These are phyloP conservation scores for Hirundichthys speculiger DNA, from an alignment of 2,113 vertebrate genomes.

Conservation along the genomic window DNA sequence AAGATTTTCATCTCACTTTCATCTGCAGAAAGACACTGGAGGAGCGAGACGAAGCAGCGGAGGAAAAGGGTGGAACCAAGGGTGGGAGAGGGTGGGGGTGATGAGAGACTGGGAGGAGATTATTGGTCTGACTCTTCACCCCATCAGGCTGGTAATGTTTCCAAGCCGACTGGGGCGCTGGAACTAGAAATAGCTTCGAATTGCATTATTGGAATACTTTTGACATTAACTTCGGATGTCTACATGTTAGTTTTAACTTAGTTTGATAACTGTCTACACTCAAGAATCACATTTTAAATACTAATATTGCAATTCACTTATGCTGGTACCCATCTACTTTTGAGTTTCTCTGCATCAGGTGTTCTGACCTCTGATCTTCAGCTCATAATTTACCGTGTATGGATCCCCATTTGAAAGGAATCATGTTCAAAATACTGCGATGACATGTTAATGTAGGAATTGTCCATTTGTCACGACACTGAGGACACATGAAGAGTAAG, in stretches of 20 bases:
- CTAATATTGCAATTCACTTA: not conserved
- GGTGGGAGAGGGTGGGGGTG: constrained; percentile 27
- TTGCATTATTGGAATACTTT: no score
- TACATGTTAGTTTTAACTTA: no score
- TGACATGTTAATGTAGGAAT: constrained; percentile 36
- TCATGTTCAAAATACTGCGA: constrained; percentile 26
- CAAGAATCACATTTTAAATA: no score
- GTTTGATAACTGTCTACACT: no score
- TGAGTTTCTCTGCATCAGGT: constrained; percentile 12
- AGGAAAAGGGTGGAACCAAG: constrained; percentile 42
- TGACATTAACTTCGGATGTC: no score
- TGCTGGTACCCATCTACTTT: not conserved
- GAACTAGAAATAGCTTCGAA: no score
- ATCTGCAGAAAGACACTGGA: no score
- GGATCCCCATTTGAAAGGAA: constrained; percentile 19
- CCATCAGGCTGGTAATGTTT: no score
- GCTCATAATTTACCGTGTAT: constrained; percentile 15
- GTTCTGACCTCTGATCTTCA: constrained; percentile 20
- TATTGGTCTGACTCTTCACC: constrained; percentile 11
- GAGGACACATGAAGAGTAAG: constrained; percentile 35
- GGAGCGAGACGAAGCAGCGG: not conserved
- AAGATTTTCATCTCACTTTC: no score
- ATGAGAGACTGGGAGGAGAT: constrained; percentile 13
- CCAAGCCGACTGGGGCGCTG: no score
- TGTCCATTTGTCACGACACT: constrained; percentile 28